Base-by-base conservation (phyloP, 2,113 vertebrate species). In the Ibidorhyncha struthersii region DNA sequence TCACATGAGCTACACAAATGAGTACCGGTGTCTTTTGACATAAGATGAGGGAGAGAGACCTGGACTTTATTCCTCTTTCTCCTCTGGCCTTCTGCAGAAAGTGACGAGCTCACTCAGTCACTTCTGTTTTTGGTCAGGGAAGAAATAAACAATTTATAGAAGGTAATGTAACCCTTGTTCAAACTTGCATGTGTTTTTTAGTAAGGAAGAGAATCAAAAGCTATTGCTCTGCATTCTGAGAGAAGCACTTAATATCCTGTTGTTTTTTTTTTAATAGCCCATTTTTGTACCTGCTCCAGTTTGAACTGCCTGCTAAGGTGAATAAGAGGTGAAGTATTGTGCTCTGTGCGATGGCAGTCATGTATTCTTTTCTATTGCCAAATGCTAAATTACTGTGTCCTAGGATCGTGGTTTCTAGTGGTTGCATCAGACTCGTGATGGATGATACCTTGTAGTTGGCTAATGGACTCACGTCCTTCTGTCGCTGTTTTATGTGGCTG, bases 1-100 rank as follows among this genome's bases (percentile, higher is more conserved):
- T 55, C 66, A 8, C 10, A 14, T 0, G 12, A 61, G 29, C 38
- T 56, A 7, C 38, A n/a, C 43, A 38, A 26, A 18, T 0, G 0
- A 19, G 15, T 49, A 3, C 34, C n/a, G 32, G 8, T 34, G 49
- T 26, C 41, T 52, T 43, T 6, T 61, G 73, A 32, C 11, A 2
- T 18, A 6, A 0, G 3, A 21, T 30, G n/a, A 52, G 22, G 30
- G 55, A 56, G 66, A 26, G 47, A 43, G 32, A 50, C 38, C 19
- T n/a, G 74, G 21, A 3, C 25, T 91, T 80, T 1, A 12, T 47
- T 88, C 8, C 15, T 17, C 8, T 74, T 11, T 67, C 17, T 63
- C 14, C 53, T 82, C 53, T 86, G 63, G 34, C 8, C 19, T 77
- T 63, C 55, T 73, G 50, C 21, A 40, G 32, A n/a, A 80, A 49